These are phyloP conservation scores for Apodemus speciosus DNA, from an alignment of 2,113 vertebrate genomes.

Conservation along the genomic window DNA sequence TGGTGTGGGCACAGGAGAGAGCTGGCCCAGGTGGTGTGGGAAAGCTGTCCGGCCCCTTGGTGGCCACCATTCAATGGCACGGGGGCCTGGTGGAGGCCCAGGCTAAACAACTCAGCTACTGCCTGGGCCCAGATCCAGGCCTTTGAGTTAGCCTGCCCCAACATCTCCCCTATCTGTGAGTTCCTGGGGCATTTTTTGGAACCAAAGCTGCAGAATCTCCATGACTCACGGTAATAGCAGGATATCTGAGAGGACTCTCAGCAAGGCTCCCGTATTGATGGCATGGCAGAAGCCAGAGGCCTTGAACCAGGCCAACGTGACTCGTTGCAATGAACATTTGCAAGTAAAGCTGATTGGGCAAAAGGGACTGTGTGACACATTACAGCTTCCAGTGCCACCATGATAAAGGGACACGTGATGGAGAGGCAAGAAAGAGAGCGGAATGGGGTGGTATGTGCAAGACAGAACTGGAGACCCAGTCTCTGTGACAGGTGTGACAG, in stretches of 20 bases:
- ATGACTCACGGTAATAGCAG: background rate
- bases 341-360: background rate
- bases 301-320: background rate
- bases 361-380: background rate
- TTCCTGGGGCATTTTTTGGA: background rate
- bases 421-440: background rate
- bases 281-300: background rate
- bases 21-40: background rate
- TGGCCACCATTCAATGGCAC: background rate
- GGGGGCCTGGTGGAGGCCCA: background rate
- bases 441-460: background rate
- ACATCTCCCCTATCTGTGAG: background rate
- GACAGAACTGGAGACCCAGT: background rate
- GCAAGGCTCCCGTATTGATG: background rate
- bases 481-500: background rate
- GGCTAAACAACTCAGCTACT: background rate
- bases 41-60: background rate
- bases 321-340: background rate
- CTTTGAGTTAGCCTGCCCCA: background rate
- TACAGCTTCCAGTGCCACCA: background rate
- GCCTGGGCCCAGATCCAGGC: background rate
- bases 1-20: background rate
- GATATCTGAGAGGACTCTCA: background rate
- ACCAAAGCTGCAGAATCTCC: background rate
- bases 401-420: background rate